Percentiles rank a stretch among this genome's conserved stretches.
These are phyloP conservation scores for Cricetomys ansorgei DNA, from an alignment of 2,113 vertebrate species.

Conservation along the genomic window DNA sequence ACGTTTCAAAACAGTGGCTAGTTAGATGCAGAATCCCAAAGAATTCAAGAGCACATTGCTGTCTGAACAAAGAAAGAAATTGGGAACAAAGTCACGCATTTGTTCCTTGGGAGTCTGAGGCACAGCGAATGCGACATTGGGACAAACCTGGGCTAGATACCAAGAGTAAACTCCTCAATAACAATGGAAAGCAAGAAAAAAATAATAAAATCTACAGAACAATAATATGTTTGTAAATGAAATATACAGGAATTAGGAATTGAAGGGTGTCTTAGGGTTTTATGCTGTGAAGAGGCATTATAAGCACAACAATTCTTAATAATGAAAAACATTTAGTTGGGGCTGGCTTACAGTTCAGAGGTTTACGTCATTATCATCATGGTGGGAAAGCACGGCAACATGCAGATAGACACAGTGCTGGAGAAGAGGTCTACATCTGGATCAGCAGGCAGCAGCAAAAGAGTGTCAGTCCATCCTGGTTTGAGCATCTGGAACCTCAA, in stretches of 20 bases:
- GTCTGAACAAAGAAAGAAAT: background rate
- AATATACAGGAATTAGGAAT: background rate
- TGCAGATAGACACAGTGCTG: no score
- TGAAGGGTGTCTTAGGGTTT: no score
- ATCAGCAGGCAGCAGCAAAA: no score
- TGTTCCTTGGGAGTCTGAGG: background rate
- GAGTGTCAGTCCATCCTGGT: no score
- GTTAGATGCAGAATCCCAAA: background rate
- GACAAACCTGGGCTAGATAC: background rate
- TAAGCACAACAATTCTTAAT: no score
- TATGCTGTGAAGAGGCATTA: no score
- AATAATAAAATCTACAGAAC: background rate
- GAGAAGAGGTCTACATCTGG: no score
- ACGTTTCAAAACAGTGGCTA: conserved; percentile 1
- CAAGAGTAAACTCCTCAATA: background rate
- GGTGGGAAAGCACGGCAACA: no score
- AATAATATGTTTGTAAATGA: background rate
- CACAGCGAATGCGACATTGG: background rate
- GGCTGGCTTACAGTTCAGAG: no score
- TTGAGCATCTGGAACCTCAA: no score
- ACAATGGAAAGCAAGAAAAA: background rate
- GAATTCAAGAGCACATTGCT: background rate
- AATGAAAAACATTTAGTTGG: no score
- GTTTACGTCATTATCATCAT: no score
- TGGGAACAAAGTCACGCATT: background rate